phyloP scores from a whole-genome alignment of 1,140 invertebrate species.

The Epicauta chinensis region DNA sequence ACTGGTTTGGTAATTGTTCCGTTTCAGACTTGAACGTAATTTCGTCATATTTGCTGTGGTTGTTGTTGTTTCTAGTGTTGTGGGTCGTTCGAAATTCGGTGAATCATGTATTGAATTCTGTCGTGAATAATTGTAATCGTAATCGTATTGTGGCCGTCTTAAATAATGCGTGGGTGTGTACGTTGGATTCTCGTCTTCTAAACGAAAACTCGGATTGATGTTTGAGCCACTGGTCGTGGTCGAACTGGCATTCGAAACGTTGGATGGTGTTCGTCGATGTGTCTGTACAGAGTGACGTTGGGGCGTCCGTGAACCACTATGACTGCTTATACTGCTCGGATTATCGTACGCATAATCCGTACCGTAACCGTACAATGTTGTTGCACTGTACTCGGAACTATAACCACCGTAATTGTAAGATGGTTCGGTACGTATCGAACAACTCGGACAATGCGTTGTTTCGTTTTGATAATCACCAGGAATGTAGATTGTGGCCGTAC shows the following conservation, averaged over 20 bases:
- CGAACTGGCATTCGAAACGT: conserved; percentile 60
- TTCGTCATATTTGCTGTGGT: conserved; percentile 49
- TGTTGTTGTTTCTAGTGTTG: conserved; percentile 54
- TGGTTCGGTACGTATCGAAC: conserved; percentile 16
- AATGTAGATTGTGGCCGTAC: conserved; percentile 51
- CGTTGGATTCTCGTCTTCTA: conserved; percentile 55
- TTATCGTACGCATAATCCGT: conserved; percentile 55
- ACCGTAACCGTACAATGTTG: conserved; percentile 38
- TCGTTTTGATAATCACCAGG: conserved; percentile 45
- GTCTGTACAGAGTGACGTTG: conserved; percentile 45
- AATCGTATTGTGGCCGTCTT: conserved; percentile 42
- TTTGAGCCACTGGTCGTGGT: conserved; percentile 48
- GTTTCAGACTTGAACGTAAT: conserved; percentile 68
- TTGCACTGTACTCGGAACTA: conserved; percentile 39
- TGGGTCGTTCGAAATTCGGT: conserved; percentile 57
- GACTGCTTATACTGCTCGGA: conserved; percentile 43
- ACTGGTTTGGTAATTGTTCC: conserved; percentile 56
- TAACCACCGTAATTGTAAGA: conserved; percentile 36
- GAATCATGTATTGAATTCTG: conserved; percentile 52
- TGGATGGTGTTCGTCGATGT: conserved; percentile 63
- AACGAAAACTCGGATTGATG: conserved; percentile 52
- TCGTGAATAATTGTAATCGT: conserved; percentile 44
- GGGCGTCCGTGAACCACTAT: conserved; percentile 46
- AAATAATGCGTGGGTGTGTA: conserved; percentile 46
- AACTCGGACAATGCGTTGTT: conserved; percentile 21